These are phyloP conservation scores for human (Homo sapiens) DNA, from an alignment of 2,113 vertebrate genomes.

Conservation along the genomic window GRCh38 chr7:53229001-53229500, in stretches of 20 bases:
- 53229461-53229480: not conserved
- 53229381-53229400: not conserved
- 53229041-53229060: not conserved
- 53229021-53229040: not conserved
- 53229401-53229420: accelerated
- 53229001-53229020: not conserved
- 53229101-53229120: not conserved
- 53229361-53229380: not conserved
- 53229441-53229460: not conserved
- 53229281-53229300: not conserved
- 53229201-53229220: not conserved
- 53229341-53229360: not conserved
- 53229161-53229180: not conserved
- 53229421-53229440: not conserved
- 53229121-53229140: not conserved
- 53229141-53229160: not conserved
- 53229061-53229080: not conserved
- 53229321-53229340: not conserved
- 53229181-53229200: not conserved
- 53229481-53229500: not conserved
- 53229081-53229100: not conserved
- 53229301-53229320: not conserved
- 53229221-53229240: not conserved
- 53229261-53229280: not conserved
- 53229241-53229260: not conserved